Percentiles rank a stretch among this genome's conserved stretches.
These are phyloP conservation scores for Callinectes sapidus DNA, from an alignment of 2,888 invertebrate genomes.

Conservation along the genomic window DNA sequence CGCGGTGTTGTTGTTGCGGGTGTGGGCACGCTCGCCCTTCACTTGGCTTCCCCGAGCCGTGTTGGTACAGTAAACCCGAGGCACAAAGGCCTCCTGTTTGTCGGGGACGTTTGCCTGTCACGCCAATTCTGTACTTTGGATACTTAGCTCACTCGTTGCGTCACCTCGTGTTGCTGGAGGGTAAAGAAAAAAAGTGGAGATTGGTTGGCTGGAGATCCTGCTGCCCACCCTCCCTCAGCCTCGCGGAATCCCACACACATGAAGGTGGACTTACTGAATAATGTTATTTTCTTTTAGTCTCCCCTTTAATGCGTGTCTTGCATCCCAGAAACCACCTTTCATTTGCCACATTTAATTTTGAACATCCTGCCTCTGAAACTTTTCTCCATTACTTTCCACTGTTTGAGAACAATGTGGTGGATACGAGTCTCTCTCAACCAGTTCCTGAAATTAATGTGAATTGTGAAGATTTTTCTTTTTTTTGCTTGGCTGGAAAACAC, in stretches of 20 bases:
- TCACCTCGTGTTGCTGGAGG: constrained; percentile 6
- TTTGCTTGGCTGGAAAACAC: not conserved
- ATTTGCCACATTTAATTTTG: not conserved
- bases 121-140: constrained; percentile 49
- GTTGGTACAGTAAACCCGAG: constrained; percentile 47
- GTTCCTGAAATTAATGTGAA: not conserved
- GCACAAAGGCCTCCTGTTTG: constrained; percentile 47
- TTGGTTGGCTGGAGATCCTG: not conserved
- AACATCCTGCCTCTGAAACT: not conserved
- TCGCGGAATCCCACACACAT: not conserved
- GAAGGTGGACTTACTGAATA: not conserved
- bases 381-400: not conserved
- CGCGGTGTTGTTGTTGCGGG: constrained; percentile 54
- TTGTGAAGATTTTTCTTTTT: not conserved
- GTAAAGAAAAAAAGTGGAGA: not conserved
- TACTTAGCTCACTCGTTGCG: constrained; percentile 41
- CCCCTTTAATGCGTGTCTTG: not conserved
- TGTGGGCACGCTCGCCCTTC: constrained; percentile 37
- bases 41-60: constrained; percentile 25
- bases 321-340: not conserved
- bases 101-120: constrained; percentile 35
- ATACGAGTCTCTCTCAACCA: not conserved
- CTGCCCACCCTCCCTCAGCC: not conserved
- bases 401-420: not conserved
- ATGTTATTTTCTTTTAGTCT: not conserved